Base-by-base conservation (phyloP, 2,113 vertebrate species). In the Gallinago media region DNA sequence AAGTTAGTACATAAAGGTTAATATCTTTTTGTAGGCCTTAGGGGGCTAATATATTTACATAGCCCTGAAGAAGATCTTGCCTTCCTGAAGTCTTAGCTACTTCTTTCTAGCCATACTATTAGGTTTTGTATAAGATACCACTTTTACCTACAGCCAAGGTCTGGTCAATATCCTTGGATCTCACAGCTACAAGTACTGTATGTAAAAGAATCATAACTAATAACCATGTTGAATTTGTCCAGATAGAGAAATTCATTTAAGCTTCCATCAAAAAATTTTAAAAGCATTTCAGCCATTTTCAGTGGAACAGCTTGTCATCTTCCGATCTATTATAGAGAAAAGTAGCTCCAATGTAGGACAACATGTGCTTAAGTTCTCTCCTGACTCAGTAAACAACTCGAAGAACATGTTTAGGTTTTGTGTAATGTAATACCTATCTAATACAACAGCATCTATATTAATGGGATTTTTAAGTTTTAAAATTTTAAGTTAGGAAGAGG, bases 91-190 rank as follows among this genome's bases (percentile, higher is more conserved):
- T 36, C 29, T 59, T 63, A 55, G 10, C 19, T 63, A 12, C 7
- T 67, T 85, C 22, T 55, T 80, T 78, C 7, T 38, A 26, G 9
- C 5, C 15, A 14, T 67, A 9, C 6, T 42, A 38, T 32, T 65
- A 79, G 21, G 3, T 3, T 6, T 50, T 46, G 15, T 12, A 18
- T 22, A 47, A 61, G n/a, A 65, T 4, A 58, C 0, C 2, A 3
- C 8, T 55, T 89, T 54, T 62, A 54, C 10, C 5, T 40, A 4
- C 20, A 59, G 15, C 36, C 16, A 32, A 47, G 10, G 5, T 76
- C 40, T 65, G 13, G 8, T 4, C 15, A 17, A 18, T n/a, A 78
- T n/a, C 19, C 4, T 54, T 0, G 0, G 6, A 46, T 74, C 18
- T 92, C 46, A 49, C 10, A 62, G 8, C 14, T 58, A 44, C 4